Percentiles rank a stretch among this genome's conserved stretches.
phyloP scores from a whole-genome alignment of 2,888 invertebrate species.

The Augochlorella aurata region DNA sequence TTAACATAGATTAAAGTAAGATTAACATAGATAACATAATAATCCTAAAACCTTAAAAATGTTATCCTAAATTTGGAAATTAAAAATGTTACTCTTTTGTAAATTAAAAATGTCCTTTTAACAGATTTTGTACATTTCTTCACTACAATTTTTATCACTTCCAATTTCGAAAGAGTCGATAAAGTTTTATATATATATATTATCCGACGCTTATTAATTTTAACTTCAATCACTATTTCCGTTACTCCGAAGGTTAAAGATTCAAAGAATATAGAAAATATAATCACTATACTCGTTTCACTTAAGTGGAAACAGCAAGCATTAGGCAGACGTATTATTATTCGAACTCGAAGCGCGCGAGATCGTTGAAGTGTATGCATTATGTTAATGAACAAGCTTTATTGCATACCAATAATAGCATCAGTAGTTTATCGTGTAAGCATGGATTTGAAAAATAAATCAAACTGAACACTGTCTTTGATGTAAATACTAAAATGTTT shows the following conservation, averaged over 20 bases:
- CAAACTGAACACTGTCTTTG: too few species aligned
- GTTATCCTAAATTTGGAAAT: not conserved
- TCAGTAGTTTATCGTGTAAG: too few species aligned
- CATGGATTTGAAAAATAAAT: too few species aligned
- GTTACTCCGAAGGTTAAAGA: too few species aligned
- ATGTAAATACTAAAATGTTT: not conserved
- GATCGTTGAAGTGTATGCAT: too few species aligned
- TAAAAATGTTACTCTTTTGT: too few species aligned
- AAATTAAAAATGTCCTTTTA: not conserved
- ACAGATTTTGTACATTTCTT: not conserved
- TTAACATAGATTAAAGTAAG: too few species aligned
- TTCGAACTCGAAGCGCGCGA: not conserved
- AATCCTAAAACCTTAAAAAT: not conserved
- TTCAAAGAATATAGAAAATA: not conserved
- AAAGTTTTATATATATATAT: not conserved
- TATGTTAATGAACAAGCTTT: not conserved
- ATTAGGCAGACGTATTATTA: not conserved
- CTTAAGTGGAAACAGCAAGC: slow-evolving; percentile 1
- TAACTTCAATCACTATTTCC: not conserved
- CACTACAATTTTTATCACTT: not conserved
- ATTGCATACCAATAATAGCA: too few species aligned
- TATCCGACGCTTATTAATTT: not conserved
- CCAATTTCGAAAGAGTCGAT: not conserved
- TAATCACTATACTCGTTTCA: too few species aligned
- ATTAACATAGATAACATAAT: not conserved